Evolutionary conservation across 1,140 invertebrate genomes (phyloP).

Genomic region (Yoshiicerus persimilis): DNA sequence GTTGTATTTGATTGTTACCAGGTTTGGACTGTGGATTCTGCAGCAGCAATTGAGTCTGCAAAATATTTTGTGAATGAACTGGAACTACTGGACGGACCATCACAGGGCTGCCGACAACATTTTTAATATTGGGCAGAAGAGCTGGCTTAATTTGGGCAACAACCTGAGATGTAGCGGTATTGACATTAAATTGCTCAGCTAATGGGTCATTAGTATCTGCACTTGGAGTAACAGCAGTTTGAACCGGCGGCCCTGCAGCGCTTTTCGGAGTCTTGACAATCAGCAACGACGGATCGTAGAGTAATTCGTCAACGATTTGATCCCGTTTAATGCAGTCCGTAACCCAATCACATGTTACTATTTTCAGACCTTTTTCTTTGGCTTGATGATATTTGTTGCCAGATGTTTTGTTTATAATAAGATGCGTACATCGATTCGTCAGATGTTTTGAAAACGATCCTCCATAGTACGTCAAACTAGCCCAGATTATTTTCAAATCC

Average conservation of each 20-base stretch:
- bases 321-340: slow-evolving; percentile 31
- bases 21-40: neutral
- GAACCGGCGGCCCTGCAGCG: neutral
- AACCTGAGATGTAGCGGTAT: neutral
- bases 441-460: slow-evolving; percentile 31
- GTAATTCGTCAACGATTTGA: slow-evolving; percentile 11
- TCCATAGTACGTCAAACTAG: slow-evolving; percentile 35
- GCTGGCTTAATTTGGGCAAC: neutral
- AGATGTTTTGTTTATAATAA: slow-evolving; percentile 32
- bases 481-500: slow-evolving; percentile 42
- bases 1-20: neutral
- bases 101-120: neutral
- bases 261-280: neutral
- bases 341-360: slow-evolving; percentile 45
- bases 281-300: slow-evolving; percentile 37
- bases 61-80: neutral
- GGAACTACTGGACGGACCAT: neutral
- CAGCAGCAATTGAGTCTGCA: neutral
- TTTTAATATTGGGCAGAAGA: neutral
- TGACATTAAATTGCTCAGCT: neutral
- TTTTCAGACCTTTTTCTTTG: slow-evolving; percentile 12
- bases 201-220: neutral
- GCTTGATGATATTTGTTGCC: slow-evolving; percentile 24
- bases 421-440: slow-evolving; percentile 30
- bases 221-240: neutral